A percentile compares a stretch with the other conserved stretches of the same genome.
Evolutionary conservation across 2,797 vertebrate genomes (phyloP).

Genomic region (Pteropus rufus): DNA sequence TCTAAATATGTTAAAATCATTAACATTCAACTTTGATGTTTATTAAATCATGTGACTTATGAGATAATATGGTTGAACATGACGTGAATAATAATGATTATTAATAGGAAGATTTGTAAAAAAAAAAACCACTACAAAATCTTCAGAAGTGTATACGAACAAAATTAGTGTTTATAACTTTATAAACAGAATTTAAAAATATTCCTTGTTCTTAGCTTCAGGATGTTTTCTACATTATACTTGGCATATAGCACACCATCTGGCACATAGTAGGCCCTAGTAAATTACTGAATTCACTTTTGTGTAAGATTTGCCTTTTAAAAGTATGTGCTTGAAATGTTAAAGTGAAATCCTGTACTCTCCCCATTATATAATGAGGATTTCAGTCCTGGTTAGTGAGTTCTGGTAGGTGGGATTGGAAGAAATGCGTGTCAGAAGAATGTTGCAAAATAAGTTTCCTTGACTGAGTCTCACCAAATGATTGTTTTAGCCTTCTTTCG

Average conservation of each 20-base stretch:
- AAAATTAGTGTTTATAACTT: not conserved
- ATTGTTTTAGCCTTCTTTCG: conserved; percentile 40
- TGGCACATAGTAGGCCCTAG: not conserved
- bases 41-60: not conserved
- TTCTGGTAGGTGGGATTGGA: not conserved
- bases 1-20: not conserved
- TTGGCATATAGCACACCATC: not conserved
- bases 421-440: not conserved
- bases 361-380: not conserved
- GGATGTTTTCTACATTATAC: not conserved
- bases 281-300: not conserved
- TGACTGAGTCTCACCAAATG: not conserved
- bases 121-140: not conserved
- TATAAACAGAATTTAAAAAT: not conserved
- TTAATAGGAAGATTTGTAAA: conserved; percentile 3
- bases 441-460: conserved; percentile 32
- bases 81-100: not conserved
- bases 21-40: conserved; percentile 27
- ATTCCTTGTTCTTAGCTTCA: not conserved
- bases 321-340: not conserved
- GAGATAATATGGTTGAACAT: conserved; percentile 29
- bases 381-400: not conserved
- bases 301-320: not conserved
- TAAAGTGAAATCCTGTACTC: not conserved
- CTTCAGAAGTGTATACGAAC: not conserved